Evolutionary conservation across 2,888 invertebrate genomes (phyloP).

Genomic region (Monoplex corrugatus): DNA sequence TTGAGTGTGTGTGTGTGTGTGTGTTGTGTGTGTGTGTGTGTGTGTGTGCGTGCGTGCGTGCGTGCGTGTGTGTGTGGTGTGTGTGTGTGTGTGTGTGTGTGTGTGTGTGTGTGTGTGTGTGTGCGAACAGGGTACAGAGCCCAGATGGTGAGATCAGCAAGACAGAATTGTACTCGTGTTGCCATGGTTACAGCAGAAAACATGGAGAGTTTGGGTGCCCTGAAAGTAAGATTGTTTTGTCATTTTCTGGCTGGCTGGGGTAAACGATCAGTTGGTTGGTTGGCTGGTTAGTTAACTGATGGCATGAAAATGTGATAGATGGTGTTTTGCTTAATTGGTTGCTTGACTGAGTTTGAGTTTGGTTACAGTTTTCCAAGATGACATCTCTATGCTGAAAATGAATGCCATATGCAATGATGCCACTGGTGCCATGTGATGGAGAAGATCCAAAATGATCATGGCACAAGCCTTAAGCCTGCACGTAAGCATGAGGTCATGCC

Average conservation of each 20-base stretch:
- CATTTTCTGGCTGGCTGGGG: no score
- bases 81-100: constrained; percentile 19
- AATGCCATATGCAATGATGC: no score
- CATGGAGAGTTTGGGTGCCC: constrained; percentile 83
- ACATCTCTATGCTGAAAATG: no score
- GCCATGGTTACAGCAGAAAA: constrained; percentile 85
- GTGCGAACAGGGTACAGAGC: constrained; percentile 83
- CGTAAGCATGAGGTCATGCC: no score
- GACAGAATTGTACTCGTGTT: constrained; percentile 87
- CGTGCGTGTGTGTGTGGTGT: constrained; percentile 24
- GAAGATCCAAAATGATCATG: no score
- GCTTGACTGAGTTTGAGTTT: not conserved
- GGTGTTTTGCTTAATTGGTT: not conserved
- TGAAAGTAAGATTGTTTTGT: constrained; percentile 73
- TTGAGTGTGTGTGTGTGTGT: not conserved
- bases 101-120: not conserved
- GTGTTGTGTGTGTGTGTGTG: constrained; percentile 1
- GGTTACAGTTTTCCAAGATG: not conserved
- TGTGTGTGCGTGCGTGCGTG: constrained; percentile 5
- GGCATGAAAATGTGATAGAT: not conserved
- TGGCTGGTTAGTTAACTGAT: not conserved
- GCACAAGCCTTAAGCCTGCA: no score
- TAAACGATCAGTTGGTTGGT: not conserved
- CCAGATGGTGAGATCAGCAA: constrained; percentile 86
- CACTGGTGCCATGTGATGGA: no score